These are phyloP conservation scores for Cephalotes varians DNA, from an alignment of 2,888 invertebrate genomes.

Conservation along the genomic window DNA sequence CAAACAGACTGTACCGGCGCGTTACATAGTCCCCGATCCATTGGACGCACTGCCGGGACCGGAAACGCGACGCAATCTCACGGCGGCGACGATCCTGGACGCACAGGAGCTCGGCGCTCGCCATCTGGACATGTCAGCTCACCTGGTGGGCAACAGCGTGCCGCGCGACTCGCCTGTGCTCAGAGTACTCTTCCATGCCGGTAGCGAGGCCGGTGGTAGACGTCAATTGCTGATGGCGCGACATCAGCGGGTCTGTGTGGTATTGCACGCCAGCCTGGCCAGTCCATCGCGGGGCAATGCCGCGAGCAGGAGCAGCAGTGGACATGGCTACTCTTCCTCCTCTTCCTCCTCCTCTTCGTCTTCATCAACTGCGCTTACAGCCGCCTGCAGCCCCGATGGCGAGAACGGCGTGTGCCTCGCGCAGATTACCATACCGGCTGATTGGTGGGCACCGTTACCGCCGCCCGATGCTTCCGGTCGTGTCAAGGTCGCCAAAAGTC, in stretches of 20 bases:
- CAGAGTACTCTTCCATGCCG: constrained; percentile 96
- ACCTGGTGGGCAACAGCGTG: constrained; percentile 94
- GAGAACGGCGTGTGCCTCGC: constrained; percentile 97
- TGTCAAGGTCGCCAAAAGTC: constrained; percentile 87
- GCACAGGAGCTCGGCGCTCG: constrained; percentile 90
- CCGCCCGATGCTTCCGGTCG: constrained; percentile 87
- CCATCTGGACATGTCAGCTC: constrained; percentile 96
- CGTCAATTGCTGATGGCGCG: constrained; percentile 88
- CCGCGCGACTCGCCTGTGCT: constrained; percentile 96
- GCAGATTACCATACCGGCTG: constrained; percentile 93
- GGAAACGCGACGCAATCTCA: constrained; percentile 80
- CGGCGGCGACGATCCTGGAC: constrained; percentile 87
- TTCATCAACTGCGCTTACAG: constrained; percentile 88
- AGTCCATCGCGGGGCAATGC: constrained; percentile 84
- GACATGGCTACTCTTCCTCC: constrained; percentile 63
- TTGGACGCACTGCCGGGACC: constrained; percentile 88
- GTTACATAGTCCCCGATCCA: constrained; percentile 95
- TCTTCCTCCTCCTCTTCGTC: constrained; percentile 61
- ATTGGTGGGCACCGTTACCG: constrained; percentile 95
- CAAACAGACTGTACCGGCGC: constrained; percentile 96
- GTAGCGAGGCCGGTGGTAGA: constrained; percentile 93
- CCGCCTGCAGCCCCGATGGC: constrained; percentile 97
- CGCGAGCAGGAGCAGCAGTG: constrained; percentile 65
- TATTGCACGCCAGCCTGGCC: constrained; percentile 91
- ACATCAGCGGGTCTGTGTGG: constrained; percentile 93